phyloP scores from a whole-genome alignment of 2,797 vertebrate genomes.

The Brachyalestes nurse region DNA sequence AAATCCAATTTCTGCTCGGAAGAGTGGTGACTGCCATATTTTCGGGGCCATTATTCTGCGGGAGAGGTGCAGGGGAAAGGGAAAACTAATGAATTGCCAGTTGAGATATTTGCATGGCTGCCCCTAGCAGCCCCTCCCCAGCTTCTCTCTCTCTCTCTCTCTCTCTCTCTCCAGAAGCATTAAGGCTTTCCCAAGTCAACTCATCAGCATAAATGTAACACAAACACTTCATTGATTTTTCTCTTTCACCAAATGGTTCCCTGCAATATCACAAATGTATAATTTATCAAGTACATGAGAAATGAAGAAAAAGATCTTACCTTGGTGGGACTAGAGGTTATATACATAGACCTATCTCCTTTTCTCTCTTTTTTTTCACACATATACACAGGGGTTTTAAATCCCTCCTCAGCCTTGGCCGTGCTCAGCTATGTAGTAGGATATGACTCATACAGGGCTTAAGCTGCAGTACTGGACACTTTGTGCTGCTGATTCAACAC shows the following conservation, averaged over 20 bases:
- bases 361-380: neutral
- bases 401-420: conserved; percentile 8
- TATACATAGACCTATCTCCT: conserved; percentile 1
- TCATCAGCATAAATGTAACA: conserved; percentile 31
- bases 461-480: conserved; percentile 14
- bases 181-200: conserved; percentile 32
- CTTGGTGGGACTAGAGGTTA: neutral
- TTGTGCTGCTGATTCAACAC: conserved; percentile 6
- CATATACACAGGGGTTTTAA: neutral
- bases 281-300: conserved; percentile 46
- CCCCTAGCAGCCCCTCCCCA: conserved; percentile 6
- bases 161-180: conserved; percentile 15
- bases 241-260: conserved; percentile 33
- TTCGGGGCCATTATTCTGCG: conserved; percentile 49
- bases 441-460: conserved; percentile 15
- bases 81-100: conserved; percentile 51
- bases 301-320: conserved; percentile 24
- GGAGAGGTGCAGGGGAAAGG: conserved; percentile 41
- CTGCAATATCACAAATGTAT: conserved; percentile 32
- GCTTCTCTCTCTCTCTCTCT: conserved; percentile 13
- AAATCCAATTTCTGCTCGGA: conserved; percentile 53
- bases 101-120: conserved; percentile 51
- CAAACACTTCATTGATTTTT: conserved; percentile 44
- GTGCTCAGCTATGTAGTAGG: conserved; percentile 3
- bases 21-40: conserved; percentile 39